These are phyloP conservation scores for Columbina picui DNA, from an alignment of 2,113 vertebrate species.

Conservation along the genomic window DNA sequence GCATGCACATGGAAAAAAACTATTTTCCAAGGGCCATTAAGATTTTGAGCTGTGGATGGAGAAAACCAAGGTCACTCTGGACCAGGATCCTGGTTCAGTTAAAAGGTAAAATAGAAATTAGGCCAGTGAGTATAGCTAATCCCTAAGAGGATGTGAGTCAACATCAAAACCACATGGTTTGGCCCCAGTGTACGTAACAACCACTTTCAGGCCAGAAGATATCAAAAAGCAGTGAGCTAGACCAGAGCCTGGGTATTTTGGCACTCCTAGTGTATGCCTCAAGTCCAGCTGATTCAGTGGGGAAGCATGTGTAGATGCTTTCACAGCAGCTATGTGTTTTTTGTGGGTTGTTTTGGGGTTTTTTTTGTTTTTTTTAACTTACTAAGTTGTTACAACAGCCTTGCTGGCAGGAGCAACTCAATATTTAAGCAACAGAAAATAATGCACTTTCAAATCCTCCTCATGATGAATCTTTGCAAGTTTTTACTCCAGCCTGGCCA, in stretches of 20 bases:
- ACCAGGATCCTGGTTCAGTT: not conserved
- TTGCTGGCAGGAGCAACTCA: not conserved
- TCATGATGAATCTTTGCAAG: not conserved
- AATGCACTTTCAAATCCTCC: not conserved
- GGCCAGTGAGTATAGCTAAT: not conserved
- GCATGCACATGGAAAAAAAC: not conserved
- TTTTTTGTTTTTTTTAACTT: not conserved
- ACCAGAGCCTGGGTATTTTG: conserved; percentile 19
- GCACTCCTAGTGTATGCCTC: not conserved
- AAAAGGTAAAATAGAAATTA: conserved; percentile 36
- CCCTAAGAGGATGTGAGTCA: conserved; percentile 28
- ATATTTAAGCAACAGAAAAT: not conserved
- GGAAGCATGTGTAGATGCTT: conserved; percentile 26
- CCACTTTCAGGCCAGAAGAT: conserved; percentile 25
- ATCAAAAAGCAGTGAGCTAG: conserved; percentile 21
- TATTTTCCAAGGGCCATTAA: not conserved
- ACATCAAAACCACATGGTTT: conserved; percentile 39
- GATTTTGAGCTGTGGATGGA: not conserved
- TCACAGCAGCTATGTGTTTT: conserved; percentile 27
- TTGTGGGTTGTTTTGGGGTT: not conserved
- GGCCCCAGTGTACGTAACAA: not conserved
- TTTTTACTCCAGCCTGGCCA: not conserved
- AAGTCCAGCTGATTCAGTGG: conserved; percentile 20
- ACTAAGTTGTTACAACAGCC: not conserved
- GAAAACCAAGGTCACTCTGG: conserved; percentile 19